phyloP scores from a whole-genome alignment of 2,797 vertebrate species.

The Alcedo atthis region DNA sequence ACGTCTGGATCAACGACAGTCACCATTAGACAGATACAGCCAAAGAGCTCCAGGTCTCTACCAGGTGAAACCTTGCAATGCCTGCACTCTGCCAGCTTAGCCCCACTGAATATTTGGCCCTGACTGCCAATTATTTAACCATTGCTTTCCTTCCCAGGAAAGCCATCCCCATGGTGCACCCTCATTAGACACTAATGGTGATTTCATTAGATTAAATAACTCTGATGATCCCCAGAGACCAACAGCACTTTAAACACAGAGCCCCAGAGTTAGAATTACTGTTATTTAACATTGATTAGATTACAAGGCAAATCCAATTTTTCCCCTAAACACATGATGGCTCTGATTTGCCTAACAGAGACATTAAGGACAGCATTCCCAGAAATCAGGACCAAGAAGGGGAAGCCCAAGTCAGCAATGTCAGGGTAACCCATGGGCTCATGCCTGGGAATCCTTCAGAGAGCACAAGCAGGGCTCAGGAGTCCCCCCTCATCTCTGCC shows the following conservation, averaged over 20 bases:
- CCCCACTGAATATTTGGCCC: neutral
- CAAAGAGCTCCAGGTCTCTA: neutral
- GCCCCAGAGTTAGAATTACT: constrained; percentile 48
- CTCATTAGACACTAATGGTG: constrained; percentile 54
- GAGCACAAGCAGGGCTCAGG: neutral
- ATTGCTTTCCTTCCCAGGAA: neutral
- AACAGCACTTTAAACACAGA: constrained; percentile 60
- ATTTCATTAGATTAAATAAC: constrained; percentile 75
- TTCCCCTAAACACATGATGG: constrained; percentile 5
- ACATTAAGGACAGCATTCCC: neutral
- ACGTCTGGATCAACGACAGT: neutral
- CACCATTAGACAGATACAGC: neutral
- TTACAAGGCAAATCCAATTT: constrained; percentile 70
- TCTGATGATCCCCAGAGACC: constrained; percentile 53
- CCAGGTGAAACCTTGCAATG: neutral
- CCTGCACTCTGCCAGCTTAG: neutral
- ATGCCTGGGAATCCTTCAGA: neutral
- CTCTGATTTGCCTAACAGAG: constrained; percentile 14
- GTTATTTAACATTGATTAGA: constrained; percentile 72
- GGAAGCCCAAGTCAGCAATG: neutral
- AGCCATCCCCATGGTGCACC: neutral
- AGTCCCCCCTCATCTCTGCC: neutral
- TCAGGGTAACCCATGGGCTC: neutral
- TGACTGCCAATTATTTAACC: constrained; percentile 5
- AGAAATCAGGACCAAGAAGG: neutral